phyloP scores from a whole-genome alignment of 2,888 invertebrate genomes.

The Bursaphelenchus okinawaensis region DNA sequence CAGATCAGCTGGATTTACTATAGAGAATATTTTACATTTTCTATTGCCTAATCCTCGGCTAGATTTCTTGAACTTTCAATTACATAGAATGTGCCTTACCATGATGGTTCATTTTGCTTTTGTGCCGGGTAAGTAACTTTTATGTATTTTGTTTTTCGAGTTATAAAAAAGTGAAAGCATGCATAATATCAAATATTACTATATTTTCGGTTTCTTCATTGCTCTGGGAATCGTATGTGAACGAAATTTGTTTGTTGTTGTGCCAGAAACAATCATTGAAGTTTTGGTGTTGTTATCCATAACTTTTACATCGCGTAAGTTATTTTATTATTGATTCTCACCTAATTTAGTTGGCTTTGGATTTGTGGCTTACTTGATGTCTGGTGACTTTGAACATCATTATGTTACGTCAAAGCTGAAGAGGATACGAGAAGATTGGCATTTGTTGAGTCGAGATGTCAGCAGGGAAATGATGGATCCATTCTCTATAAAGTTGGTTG shows the following conservation, averaged over 20 bases:
- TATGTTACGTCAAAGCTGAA: slow-evolving; percentile 1
- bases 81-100: neutral
- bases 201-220: slow-evolving; percentile 9
- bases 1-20: neutral
- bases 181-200: no score
- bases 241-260: neutral
- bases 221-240: neutral
- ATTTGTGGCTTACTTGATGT: slow-evolving; percentile 1
- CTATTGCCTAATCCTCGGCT: neutral
- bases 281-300: neutral
- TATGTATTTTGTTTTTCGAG: neutral
- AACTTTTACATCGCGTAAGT: neutral
- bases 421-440: neutral
- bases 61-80: slow-evolving; percentile 3
- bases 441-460: neutral
- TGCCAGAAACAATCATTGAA: slow-evolving; percentile 1
- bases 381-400: neutral
- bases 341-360: neutral
- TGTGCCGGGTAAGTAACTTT: slow-evolving; percentile 1
- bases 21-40: slow-evolving; percentile 4
- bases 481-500: slow-evolving; percentile 2
- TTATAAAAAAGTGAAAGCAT: no score
- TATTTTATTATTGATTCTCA: neutral
- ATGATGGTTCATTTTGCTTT: slow-evolving; percentile 1
- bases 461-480: slow-evolving; percentile 8